phyloP scores from a whole-genome alignment of 92 coral and sea anemone genomes.

The Zoanthus sociatus region DNA sequence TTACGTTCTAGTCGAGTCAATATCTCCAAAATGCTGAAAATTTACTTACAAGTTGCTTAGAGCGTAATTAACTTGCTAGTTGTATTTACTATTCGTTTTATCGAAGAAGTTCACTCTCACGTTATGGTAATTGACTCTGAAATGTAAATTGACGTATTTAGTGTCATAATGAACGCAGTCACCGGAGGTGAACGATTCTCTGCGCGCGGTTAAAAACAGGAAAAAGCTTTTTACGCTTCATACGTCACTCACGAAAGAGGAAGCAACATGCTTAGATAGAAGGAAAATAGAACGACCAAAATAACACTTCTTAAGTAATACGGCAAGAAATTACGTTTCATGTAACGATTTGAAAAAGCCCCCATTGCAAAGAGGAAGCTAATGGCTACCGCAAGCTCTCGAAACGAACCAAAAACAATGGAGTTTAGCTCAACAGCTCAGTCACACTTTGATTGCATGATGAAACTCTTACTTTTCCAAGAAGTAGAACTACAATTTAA shows the following conservation, averaged over 20 bases:
- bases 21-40: neutral
- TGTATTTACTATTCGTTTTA: slow-evolving; percentile 31
- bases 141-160: slow-evolving; percentile 22
- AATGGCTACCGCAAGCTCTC: slow-evolving; percentile 47
- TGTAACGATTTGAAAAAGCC: slow-evolving; percentile 24
- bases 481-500: slow-evolving; percentile 96
- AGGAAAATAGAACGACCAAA: neutral
- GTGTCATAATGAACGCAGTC: neutral
- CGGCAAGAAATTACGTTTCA: slow-evolving; percentile 17
- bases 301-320: slow-evolving; percentile 35
- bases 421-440: neutral
- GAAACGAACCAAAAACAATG: slow-evolving; percentile 1
- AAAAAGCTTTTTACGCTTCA: slow-evolving; percentile 4
- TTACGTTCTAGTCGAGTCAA: neutral
- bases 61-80: slow-evolving; percentile 1
- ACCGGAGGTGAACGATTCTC: neutral
- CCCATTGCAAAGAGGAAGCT: slow-evolving; percentile 2
- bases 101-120: slow-evolving; percentile 14
- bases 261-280: neutral
- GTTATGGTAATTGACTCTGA: slow-evolving; percentile 27
- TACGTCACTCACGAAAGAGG: slow-evolving; percentile 34
- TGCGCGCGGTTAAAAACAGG: slow-evolving; percentile 17
- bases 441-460: slow-evolving; percentile 83
- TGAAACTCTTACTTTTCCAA: slow-evolving; percentile 85
- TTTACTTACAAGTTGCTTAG: slow-evolving; percentile 2